Conservation (phyloP, 2,888 invertebrate species). For the Phytoseiulus persimilis region DNA sequence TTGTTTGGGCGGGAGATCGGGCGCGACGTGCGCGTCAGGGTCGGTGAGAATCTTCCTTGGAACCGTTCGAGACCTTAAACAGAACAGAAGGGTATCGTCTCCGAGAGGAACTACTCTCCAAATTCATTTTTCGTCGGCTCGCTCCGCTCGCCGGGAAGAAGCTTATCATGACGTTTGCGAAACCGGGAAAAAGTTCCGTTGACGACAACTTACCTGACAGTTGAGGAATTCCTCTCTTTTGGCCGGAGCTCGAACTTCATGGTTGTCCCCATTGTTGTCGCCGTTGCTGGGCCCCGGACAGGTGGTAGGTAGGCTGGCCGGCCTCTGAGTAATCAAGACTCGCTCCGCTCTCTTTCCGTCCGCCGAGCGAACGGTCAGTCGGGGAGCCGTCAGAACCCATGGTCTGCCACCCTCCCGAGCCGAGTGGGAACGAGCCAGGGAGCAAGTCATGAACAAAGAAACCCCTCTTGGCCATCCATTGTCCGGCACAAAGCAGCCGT, state of each 20-base stretch:
- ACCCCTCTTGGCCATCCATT: neutral
- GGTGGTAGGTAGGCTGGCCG: neutral
- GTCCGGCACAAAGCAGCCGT: neutral
- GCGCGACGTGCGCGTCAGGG: neutral
- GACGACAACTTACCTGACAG: neutral
- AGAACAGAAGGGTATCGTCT: no score
- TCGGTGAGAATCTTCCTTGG: neutral
- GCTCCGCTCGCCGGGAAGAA: no score
- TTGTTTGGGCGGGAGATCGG: neutral
- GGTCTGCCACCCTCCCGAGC: no score
- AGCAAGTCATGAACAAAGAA: neutral
- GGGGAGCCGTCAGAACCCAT: neutral
- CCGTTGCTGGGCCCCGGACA: neutral
- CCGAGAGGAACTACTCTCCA: no score
- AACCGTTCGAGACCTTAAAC: no score
- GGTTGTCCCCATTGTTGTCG: neutral
- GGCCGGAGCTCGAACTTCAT: neutral
- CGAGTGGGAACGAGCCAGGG: neutral
- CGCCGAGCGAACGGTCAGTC: neutral
- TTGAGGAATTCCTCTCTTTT: neutral
- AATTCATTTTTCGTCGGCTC: no score
- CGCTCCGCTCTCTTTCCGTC: neutral
- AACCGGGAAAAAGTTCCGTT: neutral
- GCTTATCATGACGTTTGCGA: no score
- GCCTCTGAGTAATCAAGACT: neutral